Base-by-base conservation (phyloP, 1,140 invertebrate species). In the Caenorhabditis tropicalis region DNA sequence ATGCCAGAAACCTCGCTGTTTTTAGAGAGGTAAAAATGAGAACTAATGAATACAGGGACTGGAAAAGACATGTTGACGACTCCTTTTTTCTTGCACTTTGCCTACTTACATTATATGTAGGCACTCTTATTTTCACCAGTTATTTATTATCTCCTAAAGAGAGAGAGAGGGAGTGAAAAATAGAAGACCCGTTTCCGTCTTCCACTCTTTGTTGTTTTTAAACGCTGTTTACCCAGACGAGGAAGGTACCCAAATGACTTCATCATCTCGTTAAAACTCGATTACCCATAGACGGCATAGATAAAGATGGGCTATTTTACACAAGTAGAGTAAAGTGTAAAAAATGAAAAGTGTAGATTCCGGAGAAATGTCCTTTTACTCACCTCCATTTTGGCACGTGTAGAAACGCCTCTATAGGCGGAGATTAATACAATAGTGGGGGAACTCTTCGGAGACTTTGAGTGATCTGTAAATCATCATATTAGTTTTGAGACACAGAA, bases 111-210 rank as follows among this genome's bases (percentile, higher is more conserved):
- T 65, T 65, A 65, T 33, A 36, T 33, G 15, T n/a, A 36, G 31
- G 12, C 16, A 29, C 58, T 65, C 58, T n/a, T 39, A 65, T 36
- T 65, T 65, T 39, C 58, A 36, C 29, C n/a, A 31, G 53, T 65
- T 16, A 65, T 65, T n/a, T 65, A 65, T 65, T 65, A 65, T n/a
- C 31, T 65, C 58, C 58, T 65, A n/a, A n/a, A n/a, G n/a, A n/a
- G n/a, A n/a, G n/a, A n/a, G n/a, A n/a, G n/a, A n/a, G n/a, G 19
- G 56, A 31, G n/a, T 7, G 21, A 53, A 9, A 29, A 58, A 60
- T 29, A 31, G 24, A 16, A 3, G 56, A 12, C 56, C 7, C 9
- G 15, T 60, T 60, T 31, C 10, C 0, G 9, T 60, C 19, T 31
- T 29, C 29, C 19, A 9, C 27, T 2, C 27, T 60, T 60, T 60